phyloP scores from a whole-genome alignment of 23 tunicate species.

The Clavelina lepadiformis region DNA sequence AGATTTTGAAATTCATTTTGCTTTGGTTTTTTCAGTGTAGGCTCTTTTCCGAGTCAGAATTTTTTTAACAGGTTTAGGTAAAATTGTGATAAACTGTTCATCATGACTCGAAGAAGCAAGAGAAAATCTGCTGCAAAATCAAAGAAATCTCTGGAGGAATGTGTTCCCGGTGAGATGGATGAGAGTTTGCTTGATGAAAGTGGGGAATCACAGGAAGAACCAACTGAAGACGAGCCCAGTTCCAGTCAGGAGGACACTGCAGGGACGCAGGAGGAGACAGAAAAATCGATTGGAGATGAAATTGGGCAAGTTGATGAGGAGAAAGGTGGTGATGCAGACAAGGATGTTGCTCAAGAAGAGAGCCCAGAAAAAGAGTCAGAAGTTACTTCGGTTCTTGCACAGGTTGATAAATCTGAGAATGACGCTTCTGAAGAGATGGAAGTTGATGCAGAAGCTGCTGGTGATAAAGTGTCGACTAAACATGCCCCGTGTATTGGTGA shows the following conservation, averaged over 20 bases:
- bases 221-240: too few species aligned
- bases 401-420: neutral
- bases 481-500: neutral
- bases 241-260: too few species aligned
- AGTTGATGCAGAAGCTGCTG: too few species aligned
- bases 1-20: too few species aligned
- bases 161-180: too few species aligned
- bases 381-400: neutral
- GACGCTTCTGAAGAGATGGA: neutral
- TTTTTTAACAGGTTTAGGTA: too few species aligned
- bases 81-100: too few species aligned
- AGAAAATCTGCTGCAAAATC: conserved; percentile 20
- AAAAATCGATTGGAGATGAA: neutral
- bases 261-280: neutral
- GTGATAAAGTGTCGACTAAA: neutral
- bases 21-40: too few species aligned
- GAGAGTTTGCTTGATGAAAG: too few species aligned
- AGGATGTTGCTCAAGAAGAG: neutral
- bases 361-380: neutral
- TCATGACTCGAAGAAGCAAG: conserved; percentile 19
- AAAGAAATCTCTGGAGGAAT: too few species aligned
- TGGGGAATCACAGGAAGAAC: too few species aligned
- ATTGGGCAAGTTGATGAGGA: neutral
- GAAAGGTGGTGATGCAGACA: neutral
- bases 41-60: too few species aligned